Conservation (phyloP, 2,797 vertebrate species). For the Pachyuromys duprasi region DNA sequence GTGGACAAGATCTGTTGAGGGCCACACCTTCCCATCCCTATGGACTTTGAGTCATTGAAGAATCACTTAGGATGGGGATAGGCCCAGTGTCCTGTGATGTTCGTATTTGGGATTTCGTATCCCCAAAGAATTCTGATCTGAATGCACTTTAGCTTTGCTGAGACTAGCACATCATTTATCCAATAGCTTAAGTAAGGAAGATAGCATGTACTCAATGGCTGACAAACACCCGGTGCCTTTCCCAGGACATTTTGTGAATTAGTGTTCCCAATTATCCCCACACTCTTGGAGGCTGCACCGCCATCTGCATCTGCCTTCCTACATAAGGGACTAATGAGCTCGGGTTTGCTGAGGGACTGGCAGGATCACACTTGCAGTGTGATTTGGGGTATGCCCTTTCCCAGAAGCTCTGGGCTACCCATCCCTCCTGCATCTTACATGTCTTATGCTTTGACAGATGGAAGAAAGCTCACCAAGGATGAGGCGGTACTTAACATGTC, state of each 20-base stretch:
- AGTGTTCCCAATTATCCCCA: neutral
- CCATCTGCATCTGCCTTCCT: neutral
- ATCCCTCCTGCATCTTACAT: fast-evolving
- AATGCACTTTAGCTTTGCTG: neutral
- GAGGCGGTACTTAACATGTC: neutral
- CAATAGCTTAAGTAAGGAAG: fast-evolving
- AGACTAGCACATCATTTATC: neutral
- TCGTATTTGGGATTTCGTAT: neutral
- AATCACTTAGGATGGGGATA: neutral
- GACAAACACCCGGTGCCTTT: too few relatives aligned
- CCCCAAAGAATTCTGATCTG: neutral
- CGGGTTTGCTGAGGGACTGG: neutral
- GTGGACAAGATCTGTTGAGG: neutral
- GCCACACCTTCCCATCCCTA: neutral
- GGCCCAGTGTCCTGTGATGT: neutral
- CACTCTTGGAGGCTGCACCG: neutral
- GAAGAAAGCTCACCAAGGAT: neutral
- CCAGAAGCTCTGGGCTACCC: neutral
- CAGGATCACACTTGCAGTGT: neutral
- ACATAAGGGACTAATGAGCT: neutral
- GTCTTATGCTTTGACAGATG: neutral
- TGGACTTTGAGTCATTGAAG: neutral
- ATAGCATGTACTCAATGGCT: fast-evolving
- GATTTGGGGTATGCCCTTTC: neutral
- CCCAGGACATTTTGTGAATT: neutral